Evolutionary conservation across 2,888 invertebrate species (phyloP).

Genomic region (Neoascia interrupta): DNA sequence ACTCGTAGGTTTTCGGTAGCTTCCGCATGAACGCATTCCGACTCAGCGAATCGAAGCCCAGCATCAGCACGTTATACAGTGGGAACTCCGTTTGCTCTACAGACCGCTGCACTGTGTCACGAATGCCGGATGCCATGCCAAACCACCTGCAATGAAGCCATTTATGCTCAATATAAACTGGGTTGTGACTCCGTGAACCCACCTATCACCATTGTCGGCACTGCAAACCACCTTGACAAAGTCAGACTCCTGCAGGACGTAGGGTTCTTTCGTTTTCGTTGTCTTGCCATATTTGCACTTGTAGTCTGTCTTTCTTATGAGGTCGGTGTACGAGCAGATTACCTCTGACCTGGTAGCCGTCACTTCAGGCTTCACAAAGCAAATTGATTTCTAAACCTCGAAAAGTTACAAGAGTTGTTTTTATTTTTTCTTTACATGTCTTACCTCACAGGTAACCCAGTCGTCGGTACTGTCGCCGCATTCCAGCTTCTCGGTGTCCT

Average conservation of each 20-base stretch:
- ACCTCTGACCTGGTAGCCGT: slow-evolving; percentile 77
- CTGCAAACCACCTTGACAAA: slow-evolving; percentile 86
- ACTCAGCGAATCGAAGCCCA: slow-evolving; percentile 94
- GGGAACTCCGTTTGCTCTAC: slow-evolving; percentile 67
- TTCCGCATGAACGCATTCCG: slow-evolving; percentile 89
- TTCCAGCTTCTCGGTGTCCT: slow-evolving; percentile 82
- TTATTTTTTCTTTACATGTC: neutral
- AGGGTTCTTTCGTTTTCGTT: slow-evolving; percentile 81
- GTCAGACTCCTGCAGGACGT: slow-evolving; percentile 85
- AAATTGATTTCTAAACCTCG: slow-evolving; percentile 76
- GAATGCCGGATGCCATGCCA: slow-evolving; percentile 83
- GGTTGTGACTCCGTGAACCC: neutral
- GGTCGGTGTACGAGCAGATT: slow-evolving; percentile 84
- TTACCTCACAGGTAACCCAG: slow-evolving; percentile 89
- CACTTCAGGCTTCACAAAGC: slow-evolving; percentile 77
- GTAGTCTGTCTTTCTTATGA: slow-evolving; percentile 85
- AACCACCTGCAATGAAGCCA: slow-evolving; percentile 81
- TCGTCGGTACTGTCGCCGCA: slow-evolving; percentile 84
- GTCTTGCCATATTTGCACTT: slow-evolving; percentile 81
- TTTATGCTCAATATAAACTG: neutral
- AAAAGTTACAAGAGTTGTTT: neutral
- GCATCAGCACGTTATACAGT: slow-evolving; percentile 86
- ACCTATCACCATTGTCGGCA: slow-evolving; percentile 78
- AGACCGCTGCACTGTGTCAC: slow-evolving; percentile 77
- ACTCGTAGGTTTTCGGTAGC: slow-evolving; percentile 87